Conservation (phyloP, 2,797 vertebrate species). For the Setipinna tenuifilis region DNA sequence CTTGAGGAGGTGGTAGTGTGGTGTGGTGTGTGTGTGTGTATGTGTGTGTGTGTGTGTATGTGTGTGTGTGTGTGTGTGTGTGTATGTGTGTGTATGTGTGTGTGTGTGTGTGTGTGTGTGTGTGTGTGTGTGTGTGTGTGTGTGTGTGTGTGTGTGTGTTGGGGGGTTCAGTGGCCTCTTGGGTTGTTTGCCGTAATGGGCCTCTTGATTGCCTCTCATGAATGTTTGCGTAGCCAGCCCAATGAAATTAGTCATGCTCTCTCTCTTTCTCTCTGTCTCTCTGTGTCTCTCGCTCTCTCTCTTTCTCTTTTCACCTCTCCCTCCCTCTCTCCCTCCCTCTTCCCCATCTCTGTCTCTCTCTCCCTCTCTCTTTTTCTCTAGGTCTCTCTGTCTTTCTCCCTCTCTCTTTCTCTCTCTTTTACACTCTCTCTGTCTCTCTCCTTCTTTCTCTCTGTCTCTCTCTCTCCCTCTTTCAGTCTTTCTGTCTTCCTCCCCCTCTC, state of each 20-base stretch:
- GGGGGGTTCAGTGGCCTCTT: slow-evolving; percentile 24
- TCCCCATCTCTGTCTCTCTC: background rate
- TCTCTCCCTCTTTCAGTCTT: slow-evolving; percentile 12
- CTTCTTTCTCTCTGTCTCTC: background rate
- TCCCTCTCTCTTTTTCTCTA: slow-evolving; percentile 36
- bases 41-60: slow-evolving; percentile 21
- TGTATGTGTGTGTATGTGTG: background rate
- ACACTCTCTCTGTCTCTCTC: slow-evolving; percentile 32
- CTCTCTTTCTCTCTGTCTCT: slow-evolving; percentile 31
- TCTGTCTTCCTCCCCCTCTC: background rate
- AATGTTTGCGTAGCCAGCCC: slow-evolving; percentile 41
- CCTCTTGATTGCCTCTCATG: slow-evolving; percentile 38
- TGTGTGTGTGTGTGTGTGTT: background rate
- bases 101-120: slow-evolving; percentile 18
- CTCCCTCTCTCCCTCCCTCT: background rate
- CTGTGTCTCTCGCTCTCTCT: background rate
- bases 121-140: background rate
- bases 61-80: slow-evolving; percentile 28
- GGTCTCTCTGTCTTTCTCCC: background rate
- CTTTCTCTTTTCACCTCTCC: background rate
- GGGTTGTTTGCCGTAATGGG: slow-evolving; percentile 39
- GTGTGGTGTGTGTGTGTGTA: slow-evolving; percentile 15
- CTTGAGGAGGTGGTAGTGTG: background rate
- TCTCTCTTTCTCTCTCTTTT: slow-evolving; percentile 25
- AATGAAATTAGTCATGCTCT: slow-evolving; percentile 43